These are phyloP conservation scores for Brachionus manjavacas DNA, from an alignment of 1,140 invertebrate species.

Conservation along the genomic window DNA sequence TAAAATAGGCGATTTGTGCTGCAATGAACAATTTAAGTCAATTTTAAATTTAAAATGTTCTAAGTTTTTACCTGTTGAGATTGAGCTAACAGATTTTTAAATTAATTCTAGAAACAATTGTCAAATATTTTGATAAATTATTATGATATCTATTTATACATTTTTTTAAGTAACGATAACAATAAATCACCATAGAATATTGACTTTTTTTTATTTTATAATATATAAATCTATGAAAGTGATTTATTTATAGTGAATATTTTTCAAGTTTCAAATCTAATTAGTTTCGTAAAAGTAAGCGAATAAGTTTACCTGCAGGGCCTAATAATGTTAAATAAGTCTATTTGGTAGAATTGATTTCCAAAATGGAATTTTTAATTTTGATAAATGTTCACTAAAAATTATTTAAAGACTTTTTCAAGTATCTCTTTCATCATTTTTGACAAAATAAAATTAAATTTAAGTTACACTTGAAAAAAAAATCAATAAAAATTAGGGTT, in stretches of 20 bases:
- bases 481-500: too few relatives aligned
- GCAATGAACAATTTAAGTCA: conserved; percentile 20
- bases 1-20: background rate
- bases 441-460: too few relatives aligned
- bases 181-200: background rate
- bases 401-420: too few relatives aligned
- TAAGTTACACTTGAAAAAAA: too few relatives aligned
- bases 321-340: too few relatives aligned
- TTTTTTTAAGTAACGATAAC: background rate
- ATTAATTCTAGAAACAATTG: background rate
- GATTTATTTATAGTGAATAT: background rate
- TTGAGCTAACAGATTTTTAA: background rate
- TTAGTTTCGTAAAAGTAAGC: too few relatives aligned
- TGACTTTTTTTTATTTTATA: background rate
- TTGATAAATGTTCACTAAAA: too few relatives aligned
- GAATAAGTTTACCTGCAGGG: too few relatives aligned
- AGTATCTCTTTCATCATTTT: too few relatives aligned
- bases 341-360: too few relatives aligned
- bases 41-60: conserved; percentile 14
- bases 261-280: too few relatives aligned
- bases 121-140: background rate
- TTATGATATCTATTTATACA: background rate
- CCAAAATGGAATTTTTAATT: too few relatives aligned
- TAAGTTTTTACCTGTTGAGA: conserved; percentile 15
- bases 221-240: background rate